Percentiles rank a stretch among this genome's conserved stretches.
phyloP scores from a whole-genome alignment of 1,140 invertebrate species.

The Kradibia gibbosae region DNA sequence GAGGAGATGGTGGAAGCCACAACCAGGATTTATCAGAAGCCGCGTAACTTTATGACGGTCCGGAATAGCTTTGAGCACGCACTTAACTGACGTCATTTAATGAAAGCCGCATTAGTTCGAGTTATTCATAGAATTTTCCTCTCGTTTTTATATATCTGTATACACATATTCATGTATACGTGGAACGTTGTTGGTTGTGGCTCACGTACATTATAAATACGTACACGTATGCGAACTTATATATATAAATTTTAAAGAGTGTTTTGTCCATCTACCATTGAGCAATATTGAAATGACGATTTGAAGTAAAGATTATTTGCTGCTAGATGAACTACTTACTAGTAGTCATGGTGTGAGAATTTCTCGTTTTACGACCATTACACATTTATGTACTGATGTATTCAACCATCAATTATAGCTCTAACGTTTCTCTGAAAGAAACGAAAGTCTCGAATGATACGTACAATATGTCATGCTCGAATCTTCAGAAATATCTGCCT shows the following conservation, averaged over 20 bases:
- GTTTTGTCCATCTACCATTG: slow-evolving; percentile 8
- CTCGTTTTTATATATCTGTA: slow-evolving; percentile 28
- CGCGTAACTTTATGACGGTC: slow-evolving; percentile 40
- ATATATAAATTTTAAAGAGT: neutral
- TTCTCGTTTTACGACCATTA: neutral
- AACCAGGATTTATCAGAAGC: slow-evolving; percentile 42
- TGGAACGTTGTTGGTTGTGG: neutral
- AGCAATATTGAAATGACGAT: neutral
- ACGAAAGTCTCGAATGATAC: neutral
- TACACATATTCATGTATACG: too few relatives aligned
- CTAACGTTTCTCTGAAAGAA: neutral
- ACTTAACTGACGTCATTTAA: slow-evolving; percentile 44
- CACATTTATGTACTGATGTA: neutral
- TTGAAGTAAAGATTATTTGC: neutral
- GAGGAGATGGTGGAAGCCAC: neutral
- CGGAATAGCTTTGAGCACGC: slow-evolving; percentile 41
- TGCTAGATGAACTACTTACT: neutral
- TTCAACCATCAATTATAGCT: neutral
- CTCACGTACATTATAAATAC: neutral
- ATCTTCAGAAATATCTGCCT: neutral
- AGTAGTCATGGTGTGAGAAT: neutral
- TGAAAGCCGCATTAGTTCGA: slow-evolving; percentile 42
- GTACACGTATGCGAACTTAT: neutral
- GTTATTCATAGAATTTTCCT: slow-evolving; percentile 45
- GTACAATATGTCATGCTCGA: neutral